These are phyloP conservation scores for Glaucomys volans DNA, from an alignment of 2,113 vertebrate genomes.

Conservation along the genomic window DNA sequence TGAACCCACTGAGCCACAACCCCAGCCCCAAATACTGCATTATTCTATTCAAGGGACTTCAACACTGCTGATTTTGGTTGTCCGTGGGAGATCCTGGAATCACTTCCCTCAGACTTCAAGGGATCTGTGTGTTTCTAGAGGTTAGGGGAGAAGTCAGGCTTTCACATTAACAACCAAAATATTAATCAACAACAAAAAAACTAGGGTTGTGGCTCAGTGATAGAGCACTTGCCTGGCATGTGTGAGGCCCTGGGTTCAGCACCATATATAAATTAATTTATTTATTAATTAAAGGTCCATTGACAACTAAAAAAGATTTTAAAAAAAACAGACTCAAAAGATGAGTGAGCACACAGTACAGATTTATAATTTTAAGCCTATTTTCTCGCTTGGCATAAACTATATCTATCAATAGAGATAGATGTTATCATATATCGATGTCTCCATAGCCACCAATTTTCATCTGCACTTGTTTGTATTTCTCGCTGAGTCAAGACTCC, in stretches of 20 bases:
- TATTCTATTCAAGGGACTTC: neutral
- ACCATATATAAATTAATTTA: too few species aligned
- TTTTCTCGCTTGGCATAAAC: neutral
- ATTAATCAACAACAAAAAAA: neutral
- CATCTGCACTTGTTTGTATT: neutral
- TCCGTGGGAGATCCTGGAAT: neutral
- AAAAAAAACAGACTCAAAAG: neutral
- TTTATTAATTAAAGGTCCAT: too few species aligned
- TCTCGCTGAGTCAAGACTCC: neutral
- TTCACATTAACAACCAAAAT: neutral
- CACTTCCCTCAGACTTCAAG: neutral
- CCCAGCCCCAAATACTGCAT: neutral
- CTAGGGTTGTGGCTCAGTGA: too few species aligned
- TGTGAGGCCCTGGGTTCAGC: too few species aligned
- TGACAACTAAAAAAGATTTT: too few species aligned
- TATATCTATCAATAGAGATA: neutral
- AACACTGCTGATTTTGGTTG: neutral
- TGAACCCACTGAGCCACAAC: too few species aligned
- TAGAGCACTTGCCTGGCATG: too few species aligned
- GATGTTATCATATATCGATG: too few species aligned
- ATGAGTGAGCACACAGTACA: neutral
- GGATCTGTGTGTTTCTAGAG: neutral
- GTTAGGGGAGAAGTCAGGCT: slow-evolving; percentile 15
- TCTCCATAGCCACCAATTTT: neutral
- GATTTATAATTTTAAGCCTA: neutral